Conservation (phyloP, 2,888 invertebrate species). For the Latheticus oryzae region DNA sequence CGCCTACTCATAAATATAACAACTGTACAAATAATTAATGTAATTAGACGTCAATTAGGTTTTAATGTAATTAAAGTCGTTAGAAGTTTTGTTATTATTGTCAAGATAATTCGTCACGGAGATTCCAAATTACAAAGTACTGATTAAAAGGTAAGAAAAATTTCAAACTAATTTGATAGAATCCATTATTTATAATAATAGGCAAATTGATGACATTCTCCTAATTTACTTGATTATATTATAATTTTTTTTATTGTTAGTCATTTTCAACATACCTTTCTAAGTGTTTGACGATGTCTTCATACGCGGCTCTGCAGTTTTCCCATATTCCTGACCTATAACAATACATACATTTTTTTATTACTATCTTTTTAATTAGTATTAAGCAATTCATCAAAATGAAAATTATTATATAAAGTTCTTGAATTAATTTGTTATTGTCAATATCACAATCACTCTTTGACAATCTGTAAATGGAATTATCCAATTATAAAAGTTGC, state of each 20-base stretch:
- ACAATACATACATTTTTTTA: conserved; percentile 56
- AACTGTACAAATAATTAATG: conserved; percentile 28
- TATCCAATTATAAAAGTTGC: too few relatives aligned
- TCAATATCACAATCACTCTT: too few relatives aligned
- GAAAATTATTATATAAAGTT: too few relatives aligned
- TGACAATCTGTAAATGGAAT: too few relatives aligned
- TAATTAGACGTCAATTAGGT: conserved; percentile 33
- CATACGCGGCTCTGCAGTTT: conserved; percentile 94
- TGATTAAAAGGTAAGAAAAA: too few relatives aligned
- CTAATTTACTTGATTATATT: conserved; percentile 1
- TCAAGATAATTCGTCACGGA: conserved; percentile 1
- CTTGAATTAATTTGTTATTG: too few relatives aligned
- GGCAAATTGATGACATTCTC: too few relatives aligned
- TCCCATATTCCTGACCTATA: conserved; percentile 91
- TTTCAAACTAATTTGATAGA: background rate
- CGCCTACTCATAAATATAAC: conserved; percentile 44
- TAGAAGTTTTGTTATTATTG: conserved; percentile 3
- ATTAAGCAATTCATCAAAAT: too few relatives aligned
- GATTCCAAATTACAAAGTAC: conserved; percentile 3
- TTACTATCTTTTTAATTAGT: background rate
- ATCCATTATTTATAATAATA: too few relatives aligned
- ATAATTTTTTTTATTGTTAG: conserved; percentile 3
- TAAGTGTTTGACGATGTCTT: conserved; percentile 94
- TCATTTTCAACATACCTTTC: conserved; percentile 77
- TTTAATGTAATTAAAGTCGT: conserved; percentile 19